phyloP scores from a whole-genome alignment of 2,888 invertebrate species.

The Antheraea assamensis region DNA sequence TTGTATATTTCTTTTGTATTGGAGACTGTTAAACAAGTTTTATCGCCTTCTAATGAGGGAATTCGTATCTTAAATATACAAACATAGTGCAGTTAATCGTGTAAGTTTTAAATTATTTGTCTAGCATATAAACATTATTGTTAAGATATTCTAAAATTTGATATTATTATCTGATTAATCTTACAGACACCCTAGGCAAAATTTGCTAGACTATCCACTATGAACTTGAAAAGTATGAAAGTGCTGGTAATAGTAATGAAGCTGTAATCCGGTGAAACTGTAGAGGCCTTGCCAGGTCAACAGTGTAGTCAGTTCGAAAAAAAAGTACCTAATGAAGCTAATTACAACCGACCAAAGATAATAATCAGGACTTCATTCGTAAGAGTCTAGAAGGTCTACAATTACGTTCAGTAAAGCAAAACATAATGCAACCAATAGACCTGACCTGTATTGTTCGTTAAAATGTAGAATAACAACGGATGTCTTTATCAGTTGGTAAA shows the following conservation, averaged over 20 bases:
- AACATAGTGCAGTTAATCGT: neutral
- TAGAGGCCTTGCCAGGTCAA: no score
- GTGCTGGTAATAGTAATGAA: no score
- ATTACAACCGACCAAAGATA: no score
- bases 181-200: neutral
- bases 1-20: neutral
- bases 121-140: neutral
- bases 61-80: neutral
- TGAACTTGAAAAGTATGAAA: no score
- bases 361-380: no score
- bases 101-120: neutral
- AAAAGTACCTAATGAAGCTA: no score
- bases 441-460: neutral
- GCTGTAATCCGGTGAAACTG: no score
- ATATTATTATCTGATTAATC: neutral
- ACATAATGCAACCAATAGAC: neutral
- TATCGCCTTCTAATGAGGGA: conserved; percentile 1
- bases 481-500: conserved; percentile 5
- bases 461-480: neutral
- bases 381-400: neutral
- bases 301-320: no score
- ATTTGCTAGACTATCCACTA: neutral
- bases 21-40: conserved; percentile 1
- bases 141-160: neutral
- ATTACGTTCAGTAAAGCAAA: neutral